Evolutionary conservation across 64 coral and sea anemone genomes (phyloP), one percentile per base, ranked within the genome.

Genomic region (Hydrozoanthus tunicans): DNA sequence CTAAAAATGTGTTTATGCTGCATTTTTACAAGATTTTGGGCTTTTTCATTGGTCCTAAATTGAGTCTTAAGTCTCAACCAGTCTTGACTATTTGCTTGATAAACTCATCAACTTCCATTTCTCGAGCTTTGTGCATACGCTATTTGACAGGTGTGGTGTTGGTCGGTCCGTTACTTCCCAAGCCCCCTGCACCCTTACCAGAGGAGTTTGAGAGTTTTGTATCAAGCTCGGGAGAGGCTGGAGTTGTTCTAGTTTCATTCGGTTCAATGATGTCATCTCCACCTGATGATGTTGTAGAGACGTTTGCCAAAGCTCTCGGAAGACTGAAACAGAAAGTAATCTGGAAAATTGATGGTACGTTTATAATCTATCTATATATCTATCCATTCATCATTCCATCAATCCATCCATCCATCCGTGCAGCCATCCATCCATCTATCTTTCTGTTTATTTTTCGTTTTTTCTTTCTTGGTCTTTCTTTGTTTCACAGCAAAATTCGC

Each of bases 181-280:
- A 60, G 59, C 80, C 59, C 10, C 8, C 80, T 3, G 8, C 25
- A 13, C 60, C 59, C 24, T 64, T 82, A 51, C 7, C 80, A 51
- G 60, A 82, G 26, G 60, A 65, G 23, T 23, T 82, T 43, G 80
- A 82, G 32, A 3, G 26, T 4, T 82, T 82, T 26, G 0, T 82
- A 5, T 63, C 80, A 7, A 65, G 80, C 61, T 82, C 80, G 51
- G 80, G 60, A 7, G 55, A 81, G 61, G 59, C 59, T 51, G 60
- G 80, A 32, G 60, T 82, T 26, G 60, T 82, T 64, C 43, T 82
- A 20, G 80, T 82, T n/a, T 82, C 80, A 8, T 82, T 82, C 14
- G 80, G 80, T 65, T 52, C 80, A 51, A 64, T 82, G 80, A 15
- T 82, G 26, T 63, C 59, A 0, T 64, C 80, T 65, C 59, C 9